These are phyloP conservation scores for Brachystomella parvula DNA, from an alignment of 1,140 invertebrate species.

Conservation along the genomic window DNA sequence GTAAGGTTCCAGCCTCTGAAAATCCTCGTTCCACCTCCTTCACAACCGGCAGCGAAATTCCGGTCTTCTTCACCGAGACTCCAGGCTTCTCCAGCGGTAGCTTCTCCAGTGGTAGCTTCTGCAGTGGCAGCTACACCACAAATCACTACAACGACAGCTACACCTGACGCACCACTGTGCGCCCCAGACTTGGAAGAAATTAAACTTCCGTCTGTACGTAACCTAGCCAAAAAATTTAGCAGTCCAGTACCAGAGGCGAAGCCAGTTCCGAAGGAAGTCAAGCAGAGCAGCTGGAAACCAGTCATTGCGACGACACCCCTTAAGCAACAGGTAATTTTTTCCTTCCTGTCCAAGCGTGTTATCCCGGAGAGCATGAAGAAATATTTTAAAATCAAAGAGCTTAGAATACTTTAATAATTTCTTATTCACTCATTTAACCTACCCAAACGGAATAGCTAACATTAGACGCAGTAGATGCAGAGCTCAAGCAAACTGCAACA, in stretches of 20 bases:
- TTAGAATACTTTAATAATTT: too few relatives aligned
- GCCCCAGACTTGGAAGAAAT: conserved; percentile 27
- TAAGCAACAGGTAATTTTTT: conserved; percentile 9
- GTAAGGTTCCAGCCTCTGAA: background rate
- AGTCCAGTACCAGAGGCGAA: conserved; percentile 4
- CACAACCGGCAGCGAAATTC: too few relatives aligned
- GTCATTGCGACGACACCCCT: background rate
- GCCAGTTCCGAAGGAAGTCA: background rate
- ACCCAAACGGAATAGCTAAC: too few relatives aligned
- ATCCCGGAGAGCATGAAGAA: too few relatives aligned
- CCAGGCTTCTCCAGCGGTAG: too few relatives aligned
- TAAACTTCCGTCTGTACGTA: conserved; percentile 32
- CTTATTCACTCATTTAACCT: too few relatives aligned
- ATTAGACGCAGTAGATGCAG: background rate
- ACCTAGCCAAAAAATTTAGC: conserved; percentile 31
- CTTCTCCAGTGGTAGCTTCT: background rate
- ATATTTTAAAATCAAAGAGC: too few relatives aligned
- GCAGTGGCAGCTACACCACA: background rate
- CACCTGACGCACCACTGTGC: background rate
- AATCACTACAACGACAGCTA: background rate
- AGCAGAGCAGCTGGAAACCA: background rate
- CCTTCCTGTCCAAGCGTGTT: too few relatives aligned
- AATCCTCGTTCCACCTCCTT: background rate
- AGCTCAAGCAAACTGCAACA: background rate
- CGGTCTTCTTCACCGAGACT: too few relatives aligned